Base-by-base conservation (phyloP, 1,140 invertebrate species). In the Sweltsa coloradensis region DNA sequence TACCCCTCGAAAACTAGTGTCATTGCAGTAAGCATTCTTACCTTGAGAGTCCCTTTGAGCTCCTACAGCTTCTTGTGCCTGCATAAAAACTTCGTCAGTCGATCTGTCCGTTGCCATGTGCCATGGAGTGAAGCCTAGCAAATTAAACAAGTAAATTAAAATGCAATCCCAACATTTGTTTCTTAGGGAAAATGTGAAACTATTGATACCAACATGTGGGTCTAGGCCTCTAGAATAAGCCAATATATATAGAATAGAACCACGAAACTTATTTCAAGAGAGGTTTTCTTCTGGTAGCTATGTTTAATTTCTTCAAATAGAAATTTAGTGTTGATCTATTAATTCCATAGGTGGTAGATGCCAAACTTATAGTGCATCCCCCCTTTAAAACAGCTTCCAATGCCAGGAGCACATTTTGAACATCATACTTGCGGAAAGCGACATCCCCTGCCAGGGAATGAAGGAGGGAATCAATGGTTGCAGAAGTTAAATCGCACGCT, bases 11-110 rank as follows among this genome's bases (percentile, higher is more conserved):
- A 37, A 37, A 5, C 7, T 5, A 37, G 9, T 37, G n/a, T 37
- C 36, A 37, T 37, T 11, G n/a, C 18, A 37, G 36, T 19, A 37
- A 37, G n/a, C 18, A 37, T 44, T 43, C 79, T 77, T 79, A 82
- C 79, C 79, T 83, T 82, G 79, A 61, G 79, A 79, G 70, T 83
- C 79, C 65, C 79, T 73, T 66, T 81, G 78, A 65, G 78, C 76
- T 64, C 73, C 73, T 50, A 69, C 72, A 56, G 77, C 75, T 64
- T 83, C 78, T 69, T 81, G 79, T 58, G 77, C 74, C 60, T 74
- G 73, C 58, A 81, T 69, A 64, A 80, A 79, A 57, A 81, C 75
- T 67, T 81, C 79, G 53, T 83, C 79, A 60, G 62, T 62, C 16
- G 61, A 47, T 71, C 75, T 70, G 57, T 75, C 73, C n/a, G n/a